phyloP scores from a whole-genome alignment of 2,888 invertebrate genomes.

The Omphaloscelis lunosa region DNA sequence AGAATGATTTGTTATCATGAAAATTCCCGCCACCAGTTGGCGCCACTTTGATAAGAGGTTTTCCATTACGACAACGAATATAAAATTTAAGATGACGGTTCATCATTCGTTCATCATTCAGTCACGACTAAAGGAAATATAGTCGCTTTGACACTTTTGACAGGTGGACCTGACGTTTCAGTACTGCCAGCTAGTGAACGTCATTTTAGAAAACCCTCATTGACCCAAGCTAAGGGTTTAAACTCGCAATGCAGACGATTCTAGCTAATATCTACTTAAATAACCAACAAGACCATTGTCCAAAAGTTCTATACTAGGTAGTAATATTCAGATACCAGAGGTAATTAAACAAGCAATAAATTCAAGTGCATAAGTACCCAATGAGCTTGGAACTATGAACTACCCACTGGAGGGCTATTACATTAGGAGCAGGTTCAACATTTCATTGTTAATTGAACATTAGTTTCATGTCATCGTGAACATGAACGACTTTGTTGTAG shows the following conservation, averaged over 20 bases:
- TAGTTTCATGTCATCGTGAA: slow-evolving; percentile 26
- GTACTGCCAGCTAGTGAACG: no score
- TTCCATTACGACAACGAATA: no score
- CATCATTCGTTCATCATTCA: no score
- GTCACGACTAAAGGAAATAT: no score
- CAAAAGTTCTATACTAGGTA: not conserved
- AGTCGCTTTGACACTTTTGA: no score
- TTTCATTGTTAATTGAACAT: slow-evolving; percentile 52
- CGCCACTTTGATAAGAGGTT: no score
- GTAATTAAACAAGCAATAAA: slow-evolving; percentile 38
- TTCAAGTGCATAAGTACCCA: slow-evolving; percentile 19
- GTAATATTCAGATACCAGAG: not conserved
- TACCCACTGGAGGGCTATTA: slow-evolving; percentile 49
- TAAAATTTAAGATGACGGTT: no score
- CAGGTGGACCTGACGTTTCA: no score
- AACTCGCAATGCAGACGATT: not conserved
- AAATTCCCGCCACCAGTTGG: no score
- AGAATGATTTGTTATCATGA: not conserved
- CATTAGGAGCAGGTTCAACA: slow-evolving; percentile 30
- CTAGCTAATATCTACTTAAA: not conserved
- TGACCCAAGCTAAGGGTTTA: not conserved
- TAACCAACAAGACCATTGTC: not conserved
- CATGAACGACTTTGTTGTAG: not conserved
- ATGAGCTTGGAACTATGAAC: slow-evolving; percentile 34
- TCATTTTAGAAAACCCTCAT: no score